Evolutionary conservation across 2,797 vertebrate species (phyloP), one percentile per base, ranked within the genome.

Genomic region (Prunella strophiata): DNA sequence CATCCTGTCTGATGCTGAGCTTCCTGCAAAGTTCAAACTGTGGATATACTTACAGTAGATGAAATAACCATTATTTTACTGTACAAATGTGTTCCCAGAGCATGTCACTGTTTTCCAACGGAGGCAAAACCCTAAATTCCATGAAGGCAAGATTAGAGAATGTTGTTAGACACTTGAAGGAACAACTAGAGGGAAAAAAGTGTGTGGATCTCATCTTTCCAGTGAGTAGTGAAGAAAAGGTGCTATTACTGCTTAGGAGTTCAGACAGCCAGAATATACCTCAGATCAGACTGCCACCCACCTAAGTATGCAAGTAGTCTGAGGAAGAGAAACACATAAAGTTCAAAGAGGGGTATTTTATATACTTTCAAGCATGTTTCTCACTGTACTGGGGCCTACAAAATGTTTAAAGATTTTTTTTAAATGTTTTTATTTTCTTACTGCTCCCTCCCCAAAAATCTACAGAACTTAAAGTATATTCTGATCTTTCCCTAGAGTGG

Each of bases 401-500:
- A 54, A 83, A 45, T 15, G 4, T 55, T 70, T 30, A 5, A 26
- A 47, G 27, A 21, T n/a, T 5, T 27, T 57, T 51, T 5, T 0
- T 2, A 38, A 22, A 2, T 36, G 6, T 30, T 58, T 68, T 52
- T 40, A 3, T 48, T 75, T 78, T 47, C 9, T 8, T 36, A 30
- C 4, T 34, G 1, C 3, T 80, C 5, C 25, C 2, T 62, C 19
- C 55, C 10, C 3, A 59, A 66, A 52, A 11, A 30, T 26, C 3
- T 32, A 16, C 52, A 74, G 22, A 77, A 54, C 2, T 50, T 42
- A 30, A 9, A 14, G 2, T 18, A 16, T 61, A 8, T 85, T 73
- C 16, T 77, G 21, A 47, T 79, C 9, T 1, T 22, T 14, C 4
- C 6, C 19, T 32, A 47, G 7, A 0, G 1, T 58, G 47, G 3